Evolutionary conservation across 2,888 invertebrate genomes (phyloP).

Genomic region (Phyto melanocephala): DNA sequence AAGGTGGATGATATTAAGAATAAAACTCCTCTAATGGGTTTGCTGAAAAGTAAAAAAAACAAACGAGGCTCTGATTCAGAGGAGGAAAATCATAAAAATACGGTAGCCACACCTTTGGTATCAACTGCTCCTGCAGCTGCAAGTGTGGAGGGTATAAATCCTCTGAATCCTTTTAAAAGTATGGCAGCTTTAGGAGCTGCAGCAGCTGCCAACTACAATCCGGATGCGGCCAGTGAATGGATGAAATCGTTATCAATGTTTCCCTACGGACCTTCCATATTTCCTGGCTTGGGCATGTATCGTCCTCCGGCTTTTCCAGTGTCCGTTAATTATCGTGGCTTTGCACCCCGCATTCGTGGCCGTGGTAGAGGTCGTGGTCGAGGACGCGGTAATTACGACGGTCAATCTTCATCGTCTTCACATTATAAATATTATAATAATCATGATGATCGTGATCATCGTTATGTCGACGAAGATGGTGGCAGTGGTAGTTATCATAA

Average conservation of each 20-base stretch:
- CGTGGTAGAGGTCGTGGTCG: conserved; percentile 79
- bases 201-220: conserved; percentile 71
- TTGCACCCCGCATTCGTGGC: conserved; percentile 77
- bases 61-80: conserved; percentile 67
- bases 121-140: conserved; percentile 65
- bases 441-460: conserved; percentile 78
- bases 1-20: conserved; percentile 76
- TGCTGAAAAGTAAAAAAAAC: conserved; percentile 70
- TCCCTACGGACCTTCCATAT: conserved; percentile 72
- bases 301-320: conserved; percentile 71
- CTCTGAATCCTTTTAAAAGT: conserved; percentile 74
- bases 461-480: conserved; percentile 80
- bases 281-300: conserved; percentile 75
- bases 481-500: conserved; percentile 79
- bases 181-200: conserved; percentile 72
- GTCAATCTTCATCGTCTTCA: conserved; percentile 67
- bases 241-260: conserved; percentile 77
- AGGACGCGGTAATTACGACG: conserved; percentile 70
- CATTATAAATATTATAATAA: conserved; percentile 82
- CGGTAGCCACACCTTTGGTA: background rate
- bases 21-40: conserved; percentile 73
- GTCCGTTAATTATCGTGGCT: conserved; percentile 75
- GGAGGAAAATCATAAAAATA: conserved; percentile 71
- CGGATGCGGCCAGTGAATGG: conserved; percentile 76
- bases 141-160: conserved; percentile 52